Evolutionary conservation across 2,888 invertebrate genomes (phyloP).

Genomic region (Drosophila algonquin): DNA sequence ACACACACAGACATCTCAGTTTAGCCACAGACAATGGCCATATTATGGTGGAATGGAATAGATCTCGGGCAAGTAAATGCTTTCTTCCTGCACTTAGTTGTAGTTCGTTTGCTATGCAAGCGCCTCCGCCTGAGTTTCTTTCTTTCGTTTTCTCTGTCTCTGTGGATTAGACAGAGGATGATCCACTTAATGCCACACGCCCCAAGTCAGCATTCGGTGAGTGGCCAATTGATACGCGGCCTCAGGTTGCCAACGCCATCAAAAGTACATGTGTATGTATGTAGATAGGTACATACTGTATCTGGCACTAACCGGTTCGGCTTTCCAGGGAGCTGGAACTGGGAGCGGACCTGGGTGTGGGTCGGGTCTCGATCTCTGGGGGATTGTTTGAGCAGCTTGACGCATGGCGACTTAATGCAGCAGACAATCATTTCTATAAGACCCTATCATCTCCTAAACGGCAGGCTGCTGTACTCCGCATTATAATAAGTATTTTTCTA

Average conservation of each 20-base stretch:
- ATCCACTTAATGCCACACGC: constrained; percentile 75
- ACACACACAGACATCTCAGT: background rate
- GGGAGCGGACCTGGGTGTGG: constrained; percentile 19
- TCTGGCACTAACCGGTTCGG: constrained; percentile 34
- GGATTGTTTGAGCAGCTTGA: constrained; percentile 27
- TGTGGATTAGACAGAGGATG: constrained; percentile 57
- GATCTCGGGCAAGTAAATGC: constrained; percentile 70
- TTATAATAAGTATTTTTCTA: constrained; percentile 19
- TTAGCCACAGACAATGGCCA: constrained; percentile 27
- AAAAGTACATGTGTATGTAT: constrained; percentile 4
- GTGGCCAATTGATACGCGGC: constrained; percentile 71
- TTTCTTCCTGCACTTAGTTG: constrained; percentile 74
- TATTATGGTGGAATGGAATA: constrained; percentile 34
- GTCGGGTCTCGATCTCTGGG: constrained; percentile 4
- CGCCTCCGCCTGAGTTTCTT: constrained; percentile 40
- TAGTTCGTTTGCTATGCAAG: constrained; percentile 42
- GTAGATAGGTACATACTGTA: background rate
- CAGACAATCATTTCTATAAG: constrained; percentile 2
- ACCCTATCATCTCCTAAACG: constrained; percentile 8
- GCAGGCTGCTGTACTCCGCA: constrained; percentile 22
- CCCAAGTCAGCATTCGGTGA: constrained; percentile 60
- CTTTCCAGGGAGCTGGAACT: constrained; percentile 13
- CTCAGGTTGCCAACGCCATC: constrained; percentile 69
- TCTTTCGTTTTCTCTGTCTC: background rate
- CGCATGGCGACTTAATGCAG: constrained; percentile 21